Base-by-base conservation (phyloP, 1,140 invertebrate species). In the Neodiprion fabricii region DNA sequence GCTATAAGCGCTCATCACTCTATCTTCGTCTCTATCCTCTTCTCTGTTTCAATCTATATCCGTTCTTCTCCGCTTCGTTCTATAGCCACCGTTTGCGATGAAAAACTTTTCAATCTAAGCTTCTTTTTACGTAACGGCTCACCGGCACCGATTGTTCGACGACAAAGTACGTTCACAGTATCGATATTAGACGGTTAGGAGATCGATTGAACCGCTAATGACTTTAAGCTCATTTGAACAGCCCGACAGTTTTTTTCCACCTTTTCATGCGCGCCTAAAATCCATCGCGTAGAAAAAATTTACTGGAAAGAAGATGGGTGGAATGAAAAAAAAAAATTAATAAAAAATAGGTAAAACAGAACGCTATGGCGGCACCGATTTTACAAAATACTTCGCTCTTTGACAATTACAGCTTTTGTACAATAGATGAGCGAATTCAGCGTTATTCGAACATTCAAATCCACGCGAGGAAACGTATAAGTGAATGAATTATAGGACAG, bases 51-150 rank as follows among this genome's bases (percentile, higher is more conserved):
- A 14, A 61, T 17, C 28, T 40, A 40, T 40, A 40, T 40, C 28
- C 28, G 28, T 61, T 14, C n/a, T 12, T 12, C 53, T 61, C 5
- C n/a, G 53, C 53, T 9, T 17, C 11, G 53, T 12, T 61, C 7
- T 61, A 61, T 61, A 61, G n/a, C 11, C 5, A 5, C 28, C 11
- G n/a, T 61, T 61, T 12, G 8, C 11, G 53, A 17, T 2, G n/a
- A 61, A 61, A 61, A 61, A 61, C 11, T 61, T 61, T 61, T 61
- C 53, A 61, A 61, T 61, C 53, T 61, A 61, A 12, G 53, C n/a
- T 61, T 0, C 53, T 61, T 61, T 61, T 61, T 61, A 61, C 53
- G 11, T 61, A 61, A 61, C 53, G 53, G 53, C n/a, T 61, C 53
- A 61, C 11, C 53, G 53, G 9, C 11, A 14, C n/a, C 7, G 11